Base-by-base conservation (phyloP, 2,113 vertebrate genomes). In the Peucedramus taeniatus region DNA sequence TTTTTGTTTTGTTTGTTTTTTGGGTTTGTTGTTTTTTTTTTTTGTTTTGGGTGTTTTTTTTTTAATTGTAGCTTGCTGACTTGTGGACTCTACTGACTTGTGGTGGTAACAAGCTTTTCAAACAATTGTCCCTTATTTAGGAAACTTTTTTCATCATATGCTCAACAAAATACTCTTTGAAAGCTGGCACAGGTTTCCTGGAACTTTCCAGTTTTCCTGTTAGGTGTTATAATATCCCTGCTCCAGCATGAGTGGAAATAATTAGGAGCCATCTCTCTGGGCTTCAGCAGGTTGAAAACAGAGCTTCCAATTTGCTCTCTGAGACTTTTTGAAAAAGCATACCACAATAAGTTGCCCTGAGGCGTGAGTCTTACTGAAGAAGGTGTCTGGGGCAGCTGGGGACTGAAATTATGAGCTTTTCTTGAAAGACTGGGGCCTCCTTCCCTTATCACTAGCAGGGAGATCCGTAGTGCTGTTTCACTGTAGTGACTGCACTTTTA, bases 271-370 rank as follows among this genome's bases (percentile, higher is more conserved):
- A 80, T 57, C 53, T 68, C 64, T 44, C 39, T 19, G 27, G 12
- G 42, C 50, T 86, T 88, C 63, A 87, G 30, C 33, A 53, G 23
- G 7, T 49, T 53, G 57, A 64, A 61, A 74, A 82, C 1, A 5
- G 92, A 79, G 26, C 45, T 20, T 84, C 57, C 50, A 45, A 22
- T 69, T 37, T 88, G 10, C 31, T 60, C 28, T 33, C 30, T 12
- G 30, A 84, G 49, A 51, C 45, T 64, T 68, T 35, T 23, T 70
- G 10, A 28, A 72, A 65, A 49, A 95, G 23, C 14, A 14, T 21
- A 39, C 2, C 33, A 49, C 22, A 51, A 10, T 0, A 0, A 74
- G 33, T 33, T 66, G 47, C 28, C 47, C 64, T 8, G 2, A 2
- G 2, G 33, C 9, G n/a, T 4, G 24, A 50, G 31, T 49, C 45